Evolutionary conservation across 2,797 vertebrate genomes (phyloP), one percentile per base, ranked within the genome.

Genomic region (Lophura swinhoii): DNA sequence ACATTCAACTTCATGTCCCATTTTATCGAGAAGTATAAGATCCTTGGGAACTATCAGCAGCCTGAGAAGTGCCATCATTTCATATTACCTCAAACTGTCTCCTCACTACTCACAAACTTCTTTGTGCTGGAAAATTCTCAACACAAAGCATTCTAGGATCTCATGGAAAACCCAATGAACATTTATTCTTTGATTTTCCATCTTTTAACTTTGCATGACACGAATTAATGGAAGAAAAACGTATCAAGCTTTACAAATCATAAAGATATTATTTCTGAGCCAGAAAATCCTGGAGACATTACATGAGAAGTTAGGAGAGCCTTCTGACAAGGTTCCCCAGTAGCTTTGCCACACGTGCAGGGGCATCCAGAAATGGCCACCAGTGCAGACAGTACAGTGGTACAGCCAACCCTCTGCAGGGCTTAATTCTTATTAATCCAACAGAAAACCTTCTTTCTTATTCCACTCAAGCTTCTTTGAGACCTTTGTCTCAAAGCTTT

Each of bases 401-500:
- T 43, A 73, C 29, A 72, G 18, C 16, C 63, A 78, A 2, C n/a
- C 20, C 69, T 31, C 62, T 4, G 22, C 13, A 37, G 43, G 8
- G 64, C 60, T 49, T n/a, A 77, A 16, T 14, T 60, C 58, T 74
- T 43, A 89, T 15, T 80, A 84, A 87, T 48, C 26, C 59, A 76
- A 7, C 16, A 62, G 55, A 91, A 8, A 84, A 9, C 31, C 74
- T 56, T 43, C 39, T 37, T 69, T 75, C 33, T 60, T 15, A 49
- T 35, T 74, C 53, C n/a, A 59, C 14, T 51, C 44, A 66, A 66
- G 49, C 69, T 83, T 74, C 28, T 43, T 63, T 37, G 58, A 43
- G 48, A 81, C 43, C 55, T 92, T 55, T 66, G 73, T 66, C 76
- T 92, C 66, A 84, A 77, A 90, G 58, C 35, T 71, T 80, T 92